Conservation (phyloP, 2,888 invertebrate genomes). For the Lamellibrachia columna region DNA sequence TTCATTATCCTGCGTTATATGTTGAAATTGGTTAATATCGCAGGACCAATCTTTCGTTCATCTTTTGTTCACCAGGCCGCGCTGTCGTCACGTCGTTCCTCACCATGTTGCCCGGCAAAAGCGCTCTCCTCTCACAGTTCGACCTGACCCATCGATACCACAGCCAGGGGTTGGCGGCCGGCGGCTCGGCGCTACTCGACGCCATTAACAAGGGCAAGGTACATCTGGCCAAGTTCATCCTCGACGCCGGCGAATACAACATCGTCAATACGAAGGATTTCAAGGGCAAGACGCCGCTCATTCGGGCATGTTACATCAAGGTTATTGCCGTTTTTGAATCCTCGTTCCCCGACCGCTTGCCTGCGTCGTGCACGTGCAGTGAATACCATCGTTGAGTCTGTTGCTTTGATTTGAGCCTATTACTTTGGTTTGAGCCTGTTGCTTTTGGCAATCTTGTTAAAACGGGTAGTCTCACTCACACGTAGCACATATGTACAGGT, state of each 20-base stretch:
- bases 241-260: slow-evolving; percentile 54
- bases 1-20: neutral
- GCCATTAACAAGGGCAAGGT: slow-evolving; percentile 56
- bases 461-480: neutral
- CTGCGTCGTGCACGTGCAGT: neutral
- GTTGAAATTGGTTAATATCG: neutral
- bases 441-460: too few species aligned
- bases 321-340: slow-evolving; percentile 40
- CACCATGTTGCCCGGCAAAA: slow-evolving; percentile 6
- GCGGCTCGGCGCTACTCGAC: slow-evolving; percentile 53
- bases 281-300: slow-evolving; percentile 59
- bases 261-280: slow-evolving; percentile 55
- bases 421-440: too few species aligned
- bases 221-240: slow-evolving; percentile 56
- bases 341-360: neutral
- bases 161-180: slow-evolving; percentile 43
- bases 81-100: neutral
- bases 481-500: neutral
- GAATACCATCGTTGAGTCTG: neutral
- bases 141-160: slow-evolving; percentile 40
- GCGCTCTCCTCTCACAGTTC: slow-evolving; percentile 31
- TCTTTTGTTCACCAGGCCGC: neutral
- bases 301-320: slow-evolving; percentile 56
- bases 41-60: neutral
- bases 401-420: neutral